Evolutionary conservation across 2,797 vertebrate genomes (phyloP), one percentile per base, ranked within the genome.

Genomic region (Takifugu rubripes): DNA sequence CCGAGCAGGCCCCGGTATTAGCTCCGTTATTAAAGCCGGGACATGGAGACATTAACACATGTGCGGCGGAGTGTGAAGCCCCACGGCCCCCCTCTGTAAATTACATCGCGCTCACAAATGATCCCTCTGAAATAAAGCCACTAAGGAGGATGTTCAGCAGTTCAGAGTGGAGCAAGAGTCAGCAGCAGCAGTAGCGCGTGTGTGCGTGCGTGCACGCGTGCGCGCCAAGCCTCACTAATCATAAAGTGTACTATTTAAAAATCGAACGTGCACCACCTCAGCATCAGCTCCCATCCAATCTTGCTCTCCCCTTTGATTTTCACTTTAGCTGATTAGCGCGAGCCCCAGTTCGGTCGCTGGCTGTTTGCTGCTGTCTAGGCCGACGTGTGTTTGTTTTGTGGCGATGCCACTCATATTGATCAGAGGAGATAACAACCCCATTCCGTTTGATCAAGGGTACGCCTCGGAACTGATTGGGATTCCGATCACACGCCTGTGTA

Each of bases 51-150:
- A 70, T 84, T 82, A 81, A 82, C 79, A 70, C 14, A 40, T 64
- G 65, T 71, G 74, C 79, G 83, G 83, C 82, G 83, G 79, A 81
- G 74, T 77, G 77, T 52, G 52, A 80, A 84, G 74, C 77, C 84
- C 82, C 58, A 70, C 59, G 72, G 83, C 70, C 66, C 62, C 71
- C 74, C 69, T 21, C 67, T 74, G 75, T 66, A 84, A 85, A 87
- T 86, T 78, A 54, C 79, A 86, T 70, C 82, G 77, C 70, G 71
- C 76, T 61, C 74, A 68, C 76, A 77, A 84, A 81, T 73, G 75
- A 45, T 77, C 49, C 62, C 65, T 69, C 60, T 73, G 79, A 84
- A 84, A 82, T 52, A 74, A 83, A 53, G 74, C 67, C 73, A 78
- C 63, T 61, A 45, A 64, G 46, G 78, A 72, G 59, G 25, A 25